Evolutionary conservation across 2,888 invertebrate species (phyloP).

Genomic region (Ectropis crepuscularia): DNA sequence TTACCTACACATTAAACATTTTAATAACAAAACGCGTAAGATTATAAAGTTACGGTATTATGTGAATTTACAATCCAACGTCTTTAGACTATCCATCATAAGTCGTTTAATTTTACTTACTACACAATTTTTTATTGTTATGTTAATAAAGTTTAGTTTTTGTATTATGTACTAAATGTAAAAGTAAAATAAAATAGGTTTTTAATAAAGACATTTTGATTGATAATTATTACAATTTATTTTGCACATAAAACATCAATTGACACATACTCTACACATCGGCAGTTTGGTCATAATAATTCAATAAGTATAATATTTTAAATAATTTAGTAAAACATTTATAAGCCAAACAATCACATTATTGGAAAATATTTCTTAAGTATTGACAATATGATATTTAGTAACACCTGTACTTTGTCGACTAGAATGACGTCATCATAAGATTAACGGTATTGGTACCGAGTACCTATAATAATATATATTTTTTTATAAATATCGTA

Average conservation of each 20-base stretch:
- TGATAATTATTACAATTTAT: slow-evolving; percentile 45
- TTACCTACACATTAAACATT: too few species aligned
- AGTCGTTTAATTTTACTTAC: too few species aligned
- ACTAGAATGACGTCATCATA: slow-evolving; percentile 16
- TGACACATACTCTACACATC: slow-evolving; percentile 61
- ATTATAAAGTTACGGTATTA: too few species aligned
- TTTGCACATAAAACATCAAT: slow-evolving; percentile 64
- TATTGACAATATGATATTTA: slow-evolving; percentile 21
- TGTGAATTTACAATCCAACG: too few species aligned
- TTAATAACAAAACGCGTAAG: too few species aligned
- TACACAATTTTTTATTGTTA: too few species aligned
- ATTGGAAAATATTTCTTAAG: slow-evolving; percentile 40
- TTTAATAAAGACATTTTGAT: slow-evolving; percentile 28
- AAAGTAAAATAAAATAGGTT: slow-evolving; percentile 10
- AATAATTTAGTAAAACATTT: slow-evolving; percentile 39
- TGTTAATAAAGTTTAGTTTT: too few species aligned
- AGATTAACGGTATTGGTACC: slow-evolving; percentile 20
- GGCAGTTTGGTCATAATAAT: slow-evolving; percentile 62
- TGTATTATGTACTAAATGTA: background rate
- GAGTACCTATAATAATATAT: slow-evolving; percentile 15
- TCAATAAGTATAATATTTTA: slow-evolving; percentile 25
- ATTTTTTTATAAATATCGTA: slow-evolving; percentile 5
- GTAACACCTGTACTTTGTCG: slow-evolving; percentile 8
- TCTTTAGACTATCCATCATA: too few species aligned
- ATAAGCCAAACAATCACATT: slow-evolving; percentile 58